phyloP scores from a whole-genome alignment of 2,888 invertebrate genomes.

The Cybosia mesomella region DNA sequence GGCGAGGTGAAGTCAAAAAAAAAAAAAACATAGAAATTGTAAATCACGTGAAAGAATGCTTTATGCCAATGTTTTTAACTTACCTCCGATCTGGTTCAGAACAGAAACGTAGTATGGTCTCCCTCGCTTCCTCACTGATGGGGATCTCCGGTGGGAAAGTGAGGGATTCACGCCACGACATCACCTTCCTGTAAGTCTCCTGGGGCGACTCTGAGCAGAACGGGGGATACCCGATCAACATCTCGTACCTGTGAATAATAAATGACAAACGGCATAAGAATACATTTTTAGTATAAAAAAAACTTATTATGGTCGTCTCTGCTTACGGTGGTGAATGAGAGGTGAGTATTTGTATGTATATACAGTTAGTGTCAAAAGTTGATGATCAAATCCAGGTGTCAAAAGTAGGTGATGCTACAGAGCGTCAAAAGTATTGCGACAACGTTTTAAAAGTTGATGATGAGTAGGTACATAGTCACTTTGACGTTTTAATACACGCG shows the following conservation, averaged over 20 bases:
- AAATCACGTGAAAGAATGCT: neutral
- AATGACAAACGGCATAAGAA: neutral
- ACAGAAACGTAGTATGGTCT: slow-evolving; percentile 98
- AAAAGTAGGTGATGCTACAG: too few species aligned
- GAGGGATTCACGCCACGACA: slow-evolving; percentile 99
- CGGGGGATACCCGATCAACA: slow-evolving; percentile 99
- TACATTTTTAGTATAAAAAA: neutral
- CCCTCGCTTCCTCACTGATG: slow-evolving; percentile 98
- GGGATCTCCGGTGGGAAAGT: slow-evolving; percentile 99
- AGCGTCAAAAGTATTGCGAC: too few species aligned
- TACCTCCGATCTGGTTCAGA: slow-evolving; percentile 97
- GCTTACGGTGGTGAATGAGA: neutral
- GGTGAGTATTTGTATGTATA: too few species aligned
- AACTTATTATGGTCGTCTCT: neutral
- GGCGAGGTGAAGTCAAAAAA: too few species aligned
- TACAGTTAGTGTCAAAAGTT: too few species aligned
- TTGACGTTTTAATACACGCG: too few species aligned
- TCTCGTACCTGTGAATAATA: slow-evolving; percentile 91
- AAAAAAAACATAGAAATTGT: too few species aligned
- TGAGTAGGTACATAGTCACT: too few species aligned
- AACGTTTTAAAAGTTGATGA: too few species aligned
- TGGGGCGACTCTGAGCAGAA: slow-evolving; percentile 99
- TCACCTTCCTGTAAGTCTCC: slow-evolving; percentile 97
- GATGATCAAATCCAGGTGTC: too few species aligned
- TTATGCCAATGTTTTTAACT: slow-evolving; percentile 46